A percentile compares a stretch with the other conserved stretches of the same genome.
Conservation (phyloP, 2,888 invertebrate species). For the Leptinotarsa tumamoca region DNA sequence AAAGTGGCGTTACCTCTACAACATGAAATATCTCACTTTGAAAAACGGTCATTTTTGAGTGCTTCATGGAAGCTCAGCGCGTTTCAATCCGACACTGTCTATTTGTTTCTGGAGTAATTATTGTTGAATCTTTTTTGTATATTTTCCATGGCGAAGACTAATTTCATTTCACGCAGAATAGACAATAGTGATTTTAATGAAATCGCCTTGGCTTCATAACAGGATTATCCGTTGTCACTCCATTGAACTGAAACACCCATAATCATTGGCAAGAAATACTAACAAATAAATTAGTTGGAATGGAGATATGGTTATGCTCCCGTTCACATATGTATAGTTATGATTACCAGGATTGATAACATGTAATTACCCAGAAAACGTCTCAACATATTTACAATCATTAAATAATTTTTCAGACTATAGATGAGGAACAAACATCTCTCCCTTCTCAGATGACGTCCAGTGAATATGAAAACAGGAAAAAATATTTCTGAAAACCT, state of each 20-base stretch:
- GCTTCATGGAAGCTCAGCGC: background rate
- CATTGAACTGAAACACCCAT: background rate
- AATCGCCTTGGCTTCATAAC: background rate
- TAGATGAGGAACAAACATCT: too few relatives aligned
- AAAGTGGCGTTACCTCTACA: too few relatives aligned
- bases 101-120: background rate
- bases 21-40: too few relatives aligned
- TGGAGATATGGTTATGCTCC: background rate
- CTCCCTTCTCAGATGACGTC: too few relatives aligned
- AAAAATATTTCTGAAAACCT: too few relatives aligned
- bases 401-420: too few relatives aligned
- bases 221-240: slow-evolving; percentile 4
- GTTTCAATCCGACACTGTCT: background rate
- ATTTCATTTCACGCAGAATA: background rate
- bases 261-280: slow-evolving; percentile 1
- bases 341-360: background rate
- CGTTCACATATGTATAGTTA: background rate
- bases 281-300: slow-evolving; percentile 3
- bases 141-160: background rate
- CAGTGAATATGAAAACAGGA: too few relatives aligned
- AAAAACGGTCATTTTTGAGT: too few relatives aligned
- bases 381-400: too few relatives aligned
- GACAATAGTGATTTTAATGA: background rate
- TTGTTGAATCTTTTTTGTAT: background rate
- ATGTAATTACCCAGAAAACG: background rate